Evolutionary conservation across 2,888 invertebrate species (phyloP), one percentile per base, ranked within the genome.

Genomic region (Sicus ferrugineus): DNA sequence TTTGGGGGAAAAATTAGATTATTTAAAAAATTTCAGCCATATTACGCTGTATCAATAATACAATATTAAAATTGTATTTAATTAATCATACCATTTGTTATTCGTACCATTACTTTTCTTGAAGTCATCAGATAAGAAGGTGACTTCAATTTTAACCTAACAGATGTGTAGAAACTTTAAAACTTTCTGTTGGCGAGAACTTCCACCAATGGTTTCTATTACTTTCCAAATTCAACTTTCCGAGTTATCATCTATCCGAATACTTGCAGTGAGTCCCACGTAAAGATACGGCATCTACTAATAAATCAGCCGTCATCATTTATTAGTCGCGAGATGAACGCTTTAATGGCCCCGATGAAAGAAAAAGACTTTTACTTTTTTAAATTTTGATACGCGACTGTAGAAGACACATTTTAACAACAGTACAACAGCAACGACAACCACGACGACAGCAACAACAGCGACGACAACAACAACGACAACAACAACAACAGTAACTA

Each of bases 361-460:
- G 52, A 28, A 7, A 54, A 28, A 59, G 52, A 48, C 26, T 46
- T 54, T 54, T 54, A 65, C 65, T 54, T 62, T 62, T 46, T 26
- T 9, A 28, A 9, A 23, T 16, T 46, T 6, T 16, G 28, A 19
- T 56, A 14, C 42, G 63, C 63, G 56, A 56, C 63, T 59, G 68
- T 63, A 42, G 28, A 21, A 63, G 54, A 23, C 54, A 26, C 23
- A 26, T 3, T 42, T 59, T 48, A 50, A 50, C 59, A 16, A 46
- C 62, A 50, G 21, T 9, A 59, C 52, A 67, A 46, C 63, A 64
- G 61, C 64, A 69, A 30, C 66, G 31, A 48, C 46, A 23, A 62
- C 28, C 62, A 67, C 31, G 34, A 68, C 23, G 19, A 28, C 54
- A 38, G 62, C 68, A 70, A 69, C 72, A 72, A 66, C 64, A 73